Base-by-base conservation (phyloP, 2,888 invertebrate species). In the Digitonthophagus gazella region DNA sequence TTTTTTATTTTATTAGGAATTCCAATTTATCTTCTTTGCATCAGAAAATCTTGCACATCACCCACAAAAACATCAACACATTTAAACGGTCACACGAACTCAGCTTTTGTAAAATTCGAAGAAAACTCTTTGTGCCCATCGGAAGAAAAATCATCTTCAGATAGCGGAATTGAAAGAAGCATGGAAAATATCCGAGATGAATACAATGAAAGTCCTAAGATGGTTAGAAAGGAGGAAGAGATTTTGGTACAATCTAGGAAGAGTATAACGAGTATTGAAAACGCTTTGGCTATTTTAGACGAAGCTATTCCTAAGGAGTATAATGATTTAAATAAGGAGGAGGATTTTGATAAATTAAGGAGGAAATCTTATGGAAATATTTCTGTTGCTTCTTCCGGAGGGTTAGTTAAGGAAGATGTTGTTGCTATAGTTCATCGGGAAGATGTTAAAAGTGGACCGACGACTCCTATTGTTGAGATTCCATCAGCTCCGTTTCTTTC, bases 351-450 rank as follows among this genome's bases (percentile, higher is more conserved):
- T 4, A 44, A 15, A 58, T 28, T 67, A 67, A 67, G 72, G 55
- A 76, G 77, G 70, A 78, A 76, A 71, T 68, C 73, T 69, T 79
- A 78, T 56, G 72, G 73, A 67, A 78, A 76, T 73, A 73, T 76
- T 64, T 68, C 76, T 67, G 78, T 78, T 54, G 73, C 72, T 72
- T 71, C 72, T 18, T 74, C 74, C 8, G 73, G 72, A 64, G 68
- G 72, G 22, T 72, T 74, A 19, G 71, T 70, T 70, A 75, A 85
- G 81, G 86, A 87, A 78, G 85, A 85, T 80, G 86, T 87, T 18
- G 83, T 87, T 75, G 87, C 84, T 69, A 85, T 86, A 80, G 85
- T 87, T 11, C 87, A 87, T 75, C 84, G 86, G 78, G 86, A 87
- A 78, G 86, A 87, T 80, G 76, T 75, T 58, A 64, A 71, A 61